These are phyloP conservation scores for Hydropsyche betteni DNA, from an alignment of 2,888 invertebrate species.

Conservation along the genomic window DNA sequence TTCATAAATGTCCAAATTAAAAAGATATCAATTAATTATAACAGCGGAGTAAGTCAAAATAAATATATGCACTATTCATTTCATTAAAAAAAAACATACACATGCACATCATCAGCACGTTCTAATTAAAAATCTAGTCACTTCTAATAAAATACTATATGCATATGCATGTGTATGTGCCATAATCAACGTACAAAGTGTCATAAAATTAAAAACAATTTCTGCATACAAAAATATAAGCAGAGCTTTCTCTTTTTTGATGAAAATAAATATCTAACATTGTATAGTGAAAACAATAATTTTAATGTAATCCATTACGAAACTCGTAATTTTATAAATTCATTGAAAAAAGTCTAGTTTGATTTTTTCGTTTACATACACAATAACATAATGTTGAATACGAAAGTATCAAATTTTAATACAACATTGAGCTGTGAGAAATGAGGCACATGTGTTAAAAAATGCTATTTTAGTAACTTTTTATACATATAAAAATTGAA, in stretches of 20 bases:
- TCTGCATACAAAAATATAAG: constrained; percentile 25
- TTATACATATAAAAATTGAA: constrained; percentile 6
- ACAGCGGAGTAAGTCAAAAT: neutral
- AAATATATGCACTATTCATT: neutral
- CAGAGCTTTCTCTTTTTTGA: constrained; percentile 4
- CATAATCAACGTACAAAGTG: neutral
- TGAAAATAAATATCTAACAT: constrained; percentile 16
- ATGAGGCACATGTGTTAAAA: constrained; percentile 28
- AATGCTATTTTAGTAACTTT: constrained; percentile 21
- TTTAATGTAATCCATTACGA: neutral
- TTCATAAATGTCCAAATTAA: neutral
- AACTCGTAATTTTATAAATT: neutral
- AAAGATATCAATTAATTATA: neutral
- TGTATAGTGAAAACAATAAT: constrained; percentile 5
- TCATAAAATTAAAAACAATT: constrained; percentile 20
- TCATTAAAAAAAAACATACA: neutral
- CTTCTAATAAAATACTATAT: neutral
- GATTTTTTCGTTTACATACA: neutral
- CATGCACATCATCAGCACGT: neutral
- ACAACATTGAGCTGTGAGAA: constrained; percentile 20
- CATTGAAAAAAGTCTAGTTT: neutral
- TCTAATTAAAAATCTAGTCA: constrained; percentile 16
- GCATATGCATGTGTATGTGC: constrained; percentile 1
- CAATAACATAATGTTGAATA: constrained; percentile 1
- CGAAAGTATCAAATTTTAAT: constrained; percentile 21